These are phyloP conservation scores for Idaea aversata DNA, from an alignment of 2,888 invertebrate species.

Conservation along the genomic window DNA sequence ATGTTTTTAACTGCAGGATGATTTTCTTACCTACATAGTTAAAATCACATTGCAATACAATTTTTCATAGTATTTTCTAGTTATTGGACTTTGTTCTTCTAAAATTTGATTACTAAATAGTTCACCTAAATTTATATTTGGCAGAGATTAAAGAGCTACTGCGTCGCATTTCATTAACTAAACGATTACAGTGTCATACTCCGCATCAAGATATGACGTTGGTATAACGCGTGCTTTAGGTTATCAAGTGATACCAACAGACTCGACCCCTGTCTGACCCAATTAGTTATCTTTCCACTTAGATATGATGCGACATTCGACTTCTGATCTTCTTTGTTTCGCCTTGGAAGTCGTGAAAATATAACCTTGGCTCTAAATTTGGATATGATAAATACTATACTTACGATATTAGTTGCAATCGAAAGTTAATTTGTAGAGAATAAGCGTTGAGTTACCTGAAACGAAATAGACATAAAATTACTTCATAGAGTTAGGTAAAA, in stretches of 20 bases:
- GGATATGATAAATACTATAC: neutral
- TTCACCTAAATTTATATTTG: neutral
- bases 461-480: neutral
- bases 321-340: slow-evolving; percentile 41
- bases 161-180: slow-evolving; percentile 1
- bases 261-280: slow-evolving; percentile 67
- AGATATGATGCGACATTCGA: slow-evolving; percentile 44
- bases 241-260: slow-evolving; percentile 66
- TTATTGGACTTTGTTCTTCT: neutral
- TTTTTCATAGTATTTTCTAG: neutral
- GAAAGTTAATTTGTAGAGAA: neutral
- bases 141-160: neutral
- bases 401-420: neutral
- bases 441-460: slow-evolving; percentile 12
- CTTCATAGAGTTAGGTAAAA: neutral
- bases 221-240: slow-evolving; percentile 50
- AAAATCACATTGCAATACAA: neutral
- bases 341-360: slow-evolving; percentile 27
- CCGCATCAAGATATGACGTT: slow-evolving; percentile 47
- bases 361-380: slow-evolving; percentile 41
- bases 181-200: slow-evolving; percentile 10
- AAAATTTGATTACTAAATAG: slow-evolving; percentile 1
- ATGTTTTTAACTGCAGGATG: neutral
- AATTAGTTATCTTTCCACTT: slow-evolving; percentile 62
- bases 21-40: neutral